phyloP scores from a whole-genome alignment of 1,140 invertebrate genomes.

The Maconellicoccus hirsutus region DNA sequence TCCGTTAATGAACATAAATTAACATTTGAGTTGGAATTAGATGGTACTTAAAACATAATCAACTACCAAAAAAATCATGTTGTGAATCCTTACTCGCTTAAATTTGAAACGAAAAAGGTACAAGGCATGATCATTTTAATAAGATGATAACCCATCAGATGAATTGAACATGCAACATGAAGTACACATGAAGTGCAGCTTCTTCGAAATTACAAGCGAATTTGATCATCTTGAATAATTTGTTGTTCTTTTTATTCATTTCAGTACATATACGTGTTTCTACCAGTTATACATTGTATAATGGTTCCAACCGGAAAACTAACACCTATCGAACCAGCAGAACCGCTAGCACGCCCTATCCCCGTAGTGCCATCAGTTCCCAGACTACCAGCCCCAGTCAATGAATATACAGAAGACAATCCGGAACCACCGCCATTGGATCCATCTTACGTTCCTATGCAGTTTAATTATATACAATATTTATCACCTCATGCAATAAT shows the following conservation, averaged over 20 bases:
- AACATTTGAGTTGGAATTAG: too few species aligned
- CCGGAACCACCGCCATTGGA: slow-evolving; percentile 31
- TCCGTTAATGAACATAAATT: too few species aligned
- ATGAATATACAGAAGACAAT: slow-evolving; percentile 30
- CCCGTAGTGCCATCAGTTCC: slow-evolving; percentile 17
- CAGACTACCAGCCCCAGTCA: slow-evolving; percentile 28
- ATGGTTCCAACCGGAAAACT: slow-evolving; percentile 31
- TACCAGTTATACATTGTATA: slow-evolving; percentile 22
- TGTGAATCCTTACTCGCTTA: too few species aligned
- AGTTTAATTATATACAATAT: slow-evolving; percentile 29
- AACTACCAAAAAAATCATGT: too few species aligned
- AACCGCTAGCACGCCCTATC: slow-evolving; percentile 19
- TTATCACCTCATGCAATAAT: slow-evolving; percentile 26
- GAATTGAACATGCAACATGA: too few species aligned
- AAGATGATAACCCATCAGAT: too few species aligned
- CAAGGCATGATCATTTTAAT: too few species aligned
- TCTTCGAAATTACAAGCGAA: too few species aligned
- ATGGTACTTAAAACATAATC: too few species aligned
- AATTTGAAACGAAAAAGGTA: too few species aligned
- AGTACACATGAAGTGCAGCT: too few species aligned
- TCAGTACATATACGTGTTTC: not conserved
- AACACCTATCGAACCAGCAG: slow-evolving; percentile 31
- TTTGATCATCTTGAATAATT: too few species aligned
- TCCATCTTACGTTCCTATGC: slow-evolving; percentile 29
- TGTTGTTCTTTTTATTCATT: not conserved